Evolutionary conservation across 2,113 vertebrate species (phyloP), one percentile per base, ranked within the genome.

Genomic region (Spheniscus mendiculus): DNA sequence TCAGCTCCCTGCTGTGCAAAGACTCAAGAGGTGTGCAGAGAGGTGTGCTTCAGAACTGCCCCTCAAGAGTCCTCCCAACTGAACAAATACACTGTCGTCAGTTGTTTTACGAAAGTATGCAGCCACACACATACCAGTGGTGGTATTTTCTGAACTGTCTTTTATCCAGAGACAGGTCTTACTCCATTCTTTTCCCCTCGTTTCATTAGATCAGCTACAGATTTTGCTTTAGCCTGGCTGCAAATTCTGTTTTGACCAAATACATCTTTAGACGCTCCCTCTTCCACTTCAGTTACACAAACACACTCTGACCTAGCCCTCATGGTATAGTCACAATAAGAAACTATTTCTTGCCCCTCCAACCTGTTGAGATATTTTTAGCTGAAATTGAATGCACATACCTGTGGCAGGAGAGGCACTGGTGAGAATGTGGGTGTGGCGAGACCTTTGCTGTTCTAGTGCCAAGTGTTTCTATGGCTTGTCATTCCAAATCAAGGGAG

Each of bases 371-470:
- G 88, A 61, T 98, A 98, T 97, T 98, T 98, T 98, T 97, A 98
- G 97, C 67, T 40, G 83, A 87, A 81, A 87, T 19, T 93, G 44
- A 96, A 88, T 63, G 62, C 56, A 87, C 98, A 98, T 98, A 95
- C 96, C 97, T 98, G 79, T 79, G 81, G 79, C 96, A 98, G 98
- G 98, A 94, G 98, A 98, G 98, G 98, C 96, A 84, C 20, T 61
- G 73, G 73, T 81, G 96, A 97, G 96, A 97, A 97, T 94, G 97
- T 93, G 91, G 98, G 98, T 97, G 97, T 96, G 96, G 94, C 9
- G 38, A 96, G 74, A 95, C 91, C 94, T 96, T 97, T 91, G 63
- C 95, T 84, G 94, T 95, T 97, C 83, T 92, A 94, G 83, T 45
- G 79, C 29, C 73, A 83, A 83, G 30, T 63, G 42, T 61, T 80